Evolutionary conservation across 2,888 invertebrate species (phyloP), one percentile per base, ranked within the genome.

Genomic region (Caenorhabditis sp.): DNA sequence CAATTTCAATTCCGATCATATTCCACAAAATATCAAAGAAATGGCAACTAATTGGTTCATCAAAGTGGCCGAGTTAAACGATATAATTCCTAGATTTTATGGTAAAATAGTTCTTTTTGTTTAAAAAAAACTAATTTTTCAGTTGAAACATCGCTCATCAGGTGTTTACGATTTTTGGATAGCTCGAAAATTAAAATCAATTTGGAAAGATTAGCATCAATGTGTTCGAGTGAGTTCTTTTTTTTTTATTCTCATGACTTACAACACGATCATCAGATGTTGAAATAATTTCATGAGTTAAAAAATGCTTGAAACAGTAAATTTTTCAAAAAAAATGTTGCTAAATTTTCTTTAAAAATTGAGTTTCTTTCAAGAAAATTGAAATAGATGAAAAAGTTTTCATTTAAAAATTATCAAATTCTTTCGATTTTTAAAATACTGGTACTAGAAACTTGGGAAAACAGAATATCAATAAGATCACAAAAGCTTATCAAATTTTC

Each of bases 21-120:
- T 95, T 5, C 89, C 89, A 6, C 89, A 89, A 49, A 62, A 63
- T 19, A 67, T 75, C 19, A 66, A 76, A 21, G 83, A 83, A 27
- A 70, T 71, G 49, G 96, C 96, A 88, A 92, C 94, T 80, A 99
- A 99, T 90, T 99, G 99, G 99, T 95, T 99, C 90, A 96, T 94
- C 89, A 99, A 99, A 91, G 94, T 97, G 88, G 95, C 97, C 0
- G 97, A 97, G 0, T 96, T 99, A 83, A 91, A 96, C 78, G 97
- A 99, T 89, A 89, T 99, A 8, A 91, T 99, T 58, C 97, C 97
- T 0, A 69, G 90, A 58, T 91, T 99, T 26, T 97, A 95, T 88
- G 93, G 86, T 86, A 59, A 66, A 4, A 53, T 19, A 55, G 21
- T 50, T n/a, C 6, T 14, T 43, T 43, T 17, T 12, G 6, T 6